Evolutionary conservation across 2,797 vertebrate genomes (phyloP), one percentile per base, ranked within the genome.

Genomic region (Echeneis naucrates): DNA sequence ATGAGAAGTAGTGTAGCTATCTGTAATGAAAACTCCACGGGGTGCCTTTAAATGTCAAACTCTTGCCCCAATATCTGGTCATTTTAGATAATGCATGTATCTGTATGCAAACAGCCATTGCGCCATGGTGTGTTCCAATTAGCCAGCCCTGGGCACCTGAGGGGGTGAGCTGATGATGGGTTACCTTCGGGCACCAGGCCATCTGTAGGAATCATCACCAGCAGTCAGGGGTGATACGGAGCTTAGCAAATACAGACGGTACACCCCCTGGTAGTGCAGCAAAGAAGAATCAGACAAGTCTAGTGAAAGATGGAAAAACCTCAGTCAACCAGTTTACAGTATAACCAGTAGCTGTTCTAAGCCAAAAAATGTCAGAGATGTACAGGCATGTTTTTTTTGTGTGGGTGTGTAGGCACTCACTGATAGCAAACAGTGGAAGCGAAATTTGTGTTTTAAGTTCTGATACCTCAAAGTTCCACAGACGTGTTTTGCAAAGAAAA

Each of bases 181-280:
- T 58, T 83, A 53, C 79, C 83, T 76, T 80, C 58, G 86, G 85
- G 85, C 82, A 77, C 35, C 54, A 35, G 33, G 52, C 79, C 83
- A 86, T 90, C 85, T 89, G 89, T 71, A 73, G 66, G 62, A 85
- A 35, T 33, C 10, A 17, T 69, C 88, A 81, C 23, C 48, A 53
- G 53, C 67, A 69, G 33, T 47, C 55, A 53, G 54, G 13, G 42
- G 64, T 27, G 67, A 75, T 40, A 42, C 47, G 57, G 42, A 66
- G 10, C 68, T n/a, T n/a, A n/a, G n/a, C n/a, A n/a, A n/a, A 52
- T 64, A 68, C n/a, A 30, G 30, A 30, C 30, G 5, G 23, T 52
- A 63, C 14, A 8, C 42, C 59, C 24, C 54, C 47, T 40, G 44
- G 16, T 58, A 32, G 42, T 32, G 37, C 53, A n/a, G 63, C 32